A percentile compares a stretch with the other conserved stretches of the same genome.
Evolutionary conservation across 1,140 invertebrate species (phyloP).

Genomic region (Danaus melanippus): DNA sequence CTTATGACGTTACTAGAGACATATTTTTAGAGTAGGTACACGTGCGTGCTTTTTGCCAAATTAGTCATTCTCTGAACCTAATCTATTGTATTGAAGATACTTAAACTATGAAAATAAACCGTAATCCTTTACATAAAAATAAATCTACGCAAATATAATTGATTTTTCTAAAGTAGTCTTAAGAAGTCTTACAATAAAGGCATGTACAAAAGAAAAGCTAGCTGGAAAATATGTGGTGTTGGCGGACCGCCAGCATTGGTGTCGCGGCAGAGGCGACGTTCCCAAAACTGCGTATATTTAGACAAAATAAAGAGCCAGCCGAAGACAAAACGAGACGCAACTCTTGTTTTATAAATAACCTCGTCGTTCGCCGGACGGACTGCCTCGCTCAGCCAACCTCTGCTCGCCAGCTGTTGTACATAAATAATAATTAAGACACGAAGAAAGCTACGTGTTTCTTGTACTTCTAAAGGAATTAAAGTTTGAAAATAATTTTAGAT

Average conservation of each 20-base stretch:
- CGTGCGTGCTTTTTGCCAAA: conserved; percentile 26
- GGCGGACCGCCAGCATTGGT: conserved; percentile 47
- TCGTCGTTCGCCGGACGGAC: conserved; percentile 62
- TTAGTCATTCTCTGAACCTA: conserved; percentile 19
- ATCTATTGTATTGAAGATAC: not conserved
- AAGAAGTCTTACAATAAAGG: conserved; percentile 23
- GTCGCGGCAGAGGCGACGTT: conserved; percentile 62
- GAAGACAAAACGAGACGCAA: conserved; percentile 70
- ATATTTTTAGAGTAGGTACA: conserved; percentile 46
- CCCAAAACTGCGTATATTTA: conserved; percentile 72
- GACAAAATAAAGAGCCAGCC: conserved; percentile 70
- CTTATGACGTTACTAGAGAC: conserved; percentile 25
- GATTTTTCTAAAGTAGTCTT: too few relatives aligned
- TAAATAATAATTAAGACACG: conserved; percentile 68
- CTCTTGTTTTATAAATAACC: conserved; percentile 70
- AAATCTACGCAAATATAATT: too few relatives aligned
- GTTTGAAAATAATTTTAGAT: conserved; percentile 8
- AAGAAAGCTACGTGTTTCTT: conserved; percentile 49
- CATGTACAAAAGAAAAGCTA: conserved; percentile 43
- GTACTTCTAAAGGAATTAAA: conserved; percentile 16
- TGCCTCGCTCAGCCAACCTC: conserved; percentile 58
- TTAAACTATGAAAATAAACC: too few relatives aligned
- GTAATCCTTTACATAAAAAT: too few relatives aligned
- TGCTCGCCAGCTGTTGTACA: conserved; percentile 66
- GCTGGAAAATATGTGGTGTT: conserved; percentile 48